Base-by-base conservation (phyloP, 2,888 invertebrate species). In the Epinotia brunnichana region DNA sequence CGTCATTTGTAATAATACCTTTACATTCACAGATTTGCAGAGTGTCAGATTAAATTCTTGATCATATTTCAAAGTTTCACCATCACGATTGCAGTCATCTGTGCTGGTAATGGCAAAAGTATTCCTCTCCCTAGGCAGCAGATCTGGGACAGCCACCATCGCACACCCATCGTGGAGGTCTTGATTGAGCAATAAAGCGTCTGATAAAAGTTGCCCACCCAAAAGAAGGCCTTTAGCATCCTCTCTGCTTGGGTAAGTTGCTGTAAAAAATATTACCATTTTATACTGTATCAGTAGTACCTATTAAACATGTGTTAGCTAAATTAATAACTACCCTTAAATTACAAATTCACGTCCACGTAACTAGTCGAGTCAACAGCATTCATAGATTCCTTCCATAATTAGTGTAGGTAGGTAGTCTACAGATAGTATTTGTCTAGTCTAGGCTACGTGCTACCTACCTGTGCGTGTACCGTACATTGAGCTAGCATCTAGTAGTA, bases 11-110 rank as follows among this genome's bases (percentile, higher is more conserved):
- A 54, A 68, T 24, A 24, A 35, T 75, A 89, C 90, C 84, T 87
- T 87, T 78, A 82, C 79, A 15, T 79, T 79, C 15, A 87, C 70
- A 29, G 92, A 92, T 13, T 88, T 88, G 2, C 87, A 84, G 2
- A 92, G 78, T n/a, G 87, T 85, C 3, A 93, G 79, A 53, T 92
- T 82, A 75, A 93, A 92, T 75, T 92, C 92, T 77, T 93, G 92
- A 72, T 92, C 88, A 76, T 87, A 92, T 76, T 92, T 92, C 35
- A 93, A 78, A 2, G 76, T 67, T 80, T 92, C 92, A 4, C 85
- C 85, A 11, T 87, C 85, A n/a, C 91, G 81, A 41, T 91, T 80
- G 74, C 91, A 92, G 77, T 91, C 90, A 75, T 92, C 92, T 29
- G 89, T 87, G 71, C 91, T 92, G 7, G 88, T 85, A 60, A 93